Percentiles rank a stretch among this genome's conserved stretches.
Conservation (phyloP, 1,140 invertebrate genomes). For the Drosophila nigrodunni region DNA sequence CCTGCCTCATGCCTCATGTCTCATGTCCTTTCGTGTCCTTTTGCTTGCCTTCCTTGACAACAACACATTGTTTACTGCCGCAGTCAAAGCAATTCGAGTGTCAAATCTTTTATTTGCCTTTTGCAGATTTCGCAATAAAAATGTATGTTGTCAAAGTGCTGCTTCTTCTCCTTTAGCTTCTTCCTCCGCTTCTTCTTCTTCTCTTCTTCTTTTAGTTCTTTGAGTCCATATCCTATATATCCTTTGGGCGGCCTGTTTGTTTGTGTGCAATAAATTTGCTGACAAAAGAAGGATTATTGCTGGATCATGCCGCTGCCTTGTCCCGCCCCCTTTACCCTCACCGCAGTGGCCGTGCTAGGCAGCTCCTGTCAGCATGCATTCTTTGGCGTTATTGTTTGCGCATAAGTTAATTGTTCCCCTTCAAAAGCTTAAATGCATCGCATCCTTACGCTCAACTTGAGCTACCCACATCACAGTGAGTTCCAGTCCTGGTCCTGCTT, state of each 20-base stretch:
- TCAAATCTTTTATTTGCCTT: slow-evolving; percentile 84
- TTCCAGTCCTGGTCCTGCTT: slow-evolving; percentile 1
- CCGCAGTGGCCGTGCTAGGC: slow-evolving; percentile 38
- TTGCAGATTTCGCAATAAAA: slow-evolving; percentile 83
- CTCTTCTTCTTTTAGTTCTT: slow-evolving; percentile 1
- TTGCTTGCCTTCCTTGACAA: neutral
- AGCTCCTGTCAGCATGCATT: slow-evolving; percentile 77
- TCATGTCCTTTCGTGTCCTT: neutral
- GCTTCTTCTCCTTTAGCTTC: neutral
- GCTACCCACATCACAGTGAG: neutral
- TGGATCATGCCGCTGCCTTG: slow-evolving; percentile 64
- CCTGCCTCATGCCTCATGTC: neutral
- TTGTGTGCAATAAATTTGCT: slow-evolving; percentile 82
- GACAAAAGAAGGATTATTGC: slow-evolving; percentile 82
- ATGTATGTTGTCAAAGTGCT: slow-evolving; percentile 71
- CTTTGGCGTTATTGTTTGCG: slow-evolving; percentile 80
- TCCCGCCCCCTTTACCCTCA: slow-evolving; percentile 7
- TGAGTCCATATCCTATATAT: slow-evolving; percentile 33
- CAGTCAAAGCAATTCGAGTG: slow-evolving; percentile 79
- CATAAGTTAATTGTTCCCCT: slow-evolving; percentile 82
- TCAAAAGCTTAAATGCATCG: slow-evolving; percentile 73
- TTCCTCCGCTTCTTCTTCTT: slow-evolving; percentile 11
- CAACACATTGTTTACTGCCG: slow-evolving; percentile 12
- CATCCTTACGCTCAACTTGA: slow-evolving; percentile 73
- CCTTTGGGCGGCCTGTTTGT: slow-evolving; percentile 64